A percentile compares a stretch with the other conserved stretches of the same genome.
Conservation (phyloP, 30 jellyfish, hydroid and myxozoan genomes). For the Rhopilema esculentum region DNA sequence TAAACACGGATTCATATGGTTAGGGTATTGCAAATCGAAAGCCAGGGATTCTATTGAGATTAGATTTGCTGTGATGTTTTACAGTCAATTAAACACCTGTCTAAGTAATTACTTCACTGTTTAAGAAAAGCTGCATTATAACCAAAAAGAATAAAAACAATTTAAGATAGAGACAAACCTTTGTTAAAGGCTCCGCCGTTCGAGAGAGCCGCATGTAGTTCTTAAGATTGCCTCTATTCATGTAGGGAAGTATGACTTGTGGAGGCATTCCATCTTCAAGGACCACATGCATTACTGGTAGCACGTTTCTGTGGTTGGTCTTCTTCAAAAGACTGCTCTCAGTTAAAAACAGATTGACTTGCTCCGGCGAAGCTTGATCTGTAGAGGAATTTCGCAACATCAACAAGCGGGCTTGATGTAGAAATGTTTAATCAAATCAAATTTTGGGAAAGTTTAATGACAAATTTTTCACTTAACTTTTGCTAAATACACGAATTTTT, state of each 20-base stretch:
- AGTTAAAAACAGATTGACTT: slow-evolving; percentile 72
- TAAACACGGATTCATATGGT: no score
- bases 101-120: no score
- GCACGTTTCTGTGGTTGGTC: slow-evolving; percentile 82
- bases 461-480: no score
- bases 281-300: slow-evolving; percentile 86
- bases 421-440: background rate
- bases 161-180: slow-evolving; percentile 58
- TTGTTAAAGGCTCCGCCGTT: slow-evolving; percentile 95
- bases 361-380: slow-evolving; percentile 98
- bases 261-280: slow-evolving; percentile 89
- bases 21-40: no score
- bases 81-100: no score
- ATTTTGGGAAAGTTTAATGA: no score
- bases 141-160: no score
- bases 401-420: background rate
- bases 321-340: slow-evolving; percentile 86
- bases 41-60: no score
- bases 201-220: slow-evolving; percentile 91
- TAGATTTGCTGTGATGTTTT: no score
- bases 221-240: slow-evolving; percentile 92
- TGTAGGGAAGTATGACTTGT: slow-evolving; percentile 77
- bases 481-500: no score
- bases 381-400: background rate
- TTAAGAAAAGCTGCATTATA: no score